A percentile compares a stretch with the other conserved stretches of the same genome.
Conservation (phyloP, 1,140 invertebrate species). For the Trissolcus basalis region DNA sequence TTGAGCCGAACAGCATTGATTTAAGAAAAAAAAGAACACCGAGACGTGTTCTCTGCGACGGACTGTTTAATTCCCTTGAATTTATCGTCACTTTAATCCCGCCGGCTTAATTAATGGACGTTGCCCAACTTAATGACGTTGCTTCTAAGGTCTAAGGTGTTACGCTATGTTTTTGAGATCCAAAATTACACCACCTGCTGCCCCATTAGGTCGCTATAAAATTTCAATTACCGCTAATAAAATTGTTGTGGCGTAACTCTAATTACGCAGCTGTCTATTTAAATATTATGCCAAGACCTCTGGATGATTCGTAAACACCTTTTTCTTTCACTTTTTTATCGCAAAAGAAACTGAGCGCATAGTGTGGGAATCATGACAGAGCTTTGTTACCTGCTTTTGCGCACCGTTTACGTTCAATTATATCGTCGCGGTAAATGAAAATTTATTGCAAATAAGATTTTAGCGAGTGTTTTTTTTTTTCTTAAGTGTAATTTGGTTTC, state of each 20-base stretch:
- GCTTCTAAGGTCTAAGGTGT: slow-evolving; percentile 22
- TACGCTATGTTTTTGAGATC: slow-evolving; percentile 15
- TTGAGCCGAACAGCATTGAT: background rate
- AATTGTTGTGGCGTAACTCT: slow-evolving; percentile 28
- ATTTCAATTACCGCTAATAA: slow-evolving; percentile 42
- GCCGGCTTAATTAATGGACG: slow-evolving; percentile 12
- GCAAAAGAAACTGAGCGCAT: no score
- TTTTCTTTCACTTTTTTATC: slow-evolving; percentile 16
- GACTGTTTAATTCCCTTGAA: slow-evolving; percentile 13
- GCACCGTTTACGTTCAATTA: no score
- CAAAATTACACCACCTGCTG: slow-evolving; percentile 42
- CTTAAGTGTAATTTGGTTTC: no score
- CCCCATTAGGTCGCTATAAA: slow-evolving; percentile 33
- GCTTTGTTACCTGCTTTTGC: no score
- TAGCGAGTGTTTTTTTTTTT: no score
- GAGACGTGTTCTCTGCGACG: no score
- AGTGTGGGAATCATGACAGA: no score
- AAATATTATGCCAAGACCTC: slow-evolving; percentile 26
- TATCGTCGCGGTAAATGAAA: no score
- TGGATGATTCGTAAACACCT: slow-evolving; percentile 16
- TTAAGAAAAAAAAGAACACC: background rate
- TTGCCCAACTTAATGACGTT: slow-evolving; percentile 23
- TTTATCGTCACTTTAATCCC: slow-evolving; percentile 15
- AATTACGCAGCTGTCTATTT: slow-evolving; percentile 50
- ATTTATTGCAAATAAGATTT: no score